phyloP scores from a whole-genome alignment of 2,888 invertebrate species.

The Achlya flavicornis region DNA sequence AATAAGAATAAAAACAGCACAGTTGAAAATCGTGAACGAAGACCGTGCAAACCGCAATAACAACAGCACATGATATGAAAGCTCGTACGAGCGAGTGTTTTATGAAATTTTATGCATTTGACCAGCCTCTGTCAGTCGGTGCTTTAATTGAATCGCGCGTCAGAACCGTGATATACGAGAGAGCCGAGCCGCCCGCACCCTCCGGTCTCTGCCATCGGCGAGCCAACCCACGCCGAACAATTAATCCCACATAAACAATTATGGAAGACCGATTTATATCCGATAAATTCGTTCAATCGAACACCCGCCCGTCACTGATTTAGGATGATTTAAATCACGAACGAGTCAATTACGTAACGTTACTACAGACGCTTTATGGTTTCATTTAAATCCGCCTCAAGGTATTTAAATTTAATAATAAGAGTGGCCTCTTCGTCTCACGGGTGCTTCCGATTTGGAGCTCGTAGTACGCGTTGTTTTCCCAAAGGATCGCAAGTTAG shows the following conservation, averaged over 20 bases:
- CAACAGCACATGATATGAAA: constrained; percentile 24
- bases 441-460: constrained; percentile 38
- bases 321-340: constrained; percentile 55
- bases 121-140: constrained; percentile 56
- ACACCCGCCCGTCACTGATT: constrained; percentile 47
- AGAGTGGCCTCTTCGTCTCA: constrained; percentile 28
- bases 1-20: background rate
- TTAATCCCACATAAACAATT: constrained; percentile 75
- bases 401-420: constrained; percentile 59
- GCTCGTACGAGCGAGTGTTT: background rate
- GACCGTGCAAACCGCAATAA: constrained; percentile 33
- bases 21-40: constrained; percentile 19
- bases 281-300: constrained; percentile 64
- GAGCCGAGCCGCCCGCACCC: constrained; percentile 42
- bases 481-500: constrained; percentile 62
- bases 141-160: constrained; percentile 75
- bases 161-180: constrained; percentile 69
- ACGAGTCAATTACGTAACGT: constrained; percentile 60
- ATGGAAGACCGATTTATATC: constrained; percentile 65
- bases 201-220: constrained; percentile 31
- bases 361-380: constrained; percentile 60
- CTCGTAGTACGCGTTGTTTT: constrained; percentile 59
- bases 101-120: constrained; percentile 11
- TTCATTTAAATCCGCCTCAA: constrained; percentile 63
- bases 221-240: constrained; percentile 56